These are phyloP conservation scores for Euzophera pinguis DNA, from an alignment of 2,888 invertebrate species.

Conservation along the genomic window DNA sequence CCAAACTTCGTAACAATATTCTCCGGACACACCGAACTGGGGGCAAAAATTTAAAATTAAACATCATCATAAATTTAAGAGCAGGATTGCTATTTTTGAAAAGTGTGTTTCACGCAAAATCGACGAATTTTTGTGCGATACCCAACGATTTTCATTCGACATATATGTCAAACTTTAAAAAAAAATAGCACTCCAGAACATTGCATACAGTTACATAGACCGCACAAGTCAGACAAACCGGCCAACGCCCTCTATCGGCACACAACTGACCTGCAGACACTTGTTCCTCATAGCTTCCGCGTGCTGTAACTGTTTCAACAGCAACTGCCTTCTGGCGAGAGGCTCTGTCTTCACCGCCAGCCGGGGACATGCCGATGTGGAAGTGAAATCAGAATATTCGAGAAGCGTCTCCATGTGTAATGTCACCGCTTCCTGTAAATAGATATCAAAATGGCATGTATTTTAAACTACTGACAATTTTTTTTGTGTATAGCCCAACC, in stretches of 20 bases:
- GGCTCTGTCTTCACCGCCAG: conserved; percentile 39
- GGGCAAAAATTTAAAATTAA: conserved; percentile 17
- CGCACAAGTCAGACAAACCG: no score
- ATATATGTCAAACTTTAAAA: no score
- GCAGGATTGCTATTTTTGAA: no score
- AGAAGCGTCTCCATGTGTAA: conserved; percentile 83
- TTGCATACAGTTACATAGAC: no score
- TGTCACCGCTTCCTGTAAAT: conserved; percentile 74
- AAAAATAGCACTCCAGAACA: no score
- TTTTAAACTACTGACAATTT: no score
- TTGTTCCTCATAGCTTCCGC: conserved; percentile 20
- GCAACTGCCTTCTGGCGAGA: conserved; percentile 56
- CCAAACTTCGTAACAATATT: conserved; percentile 82
- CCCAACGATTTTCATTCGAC: no score
- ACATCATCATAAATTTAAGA: background rate
- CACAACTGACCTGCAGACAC: conserved; percentile 19
- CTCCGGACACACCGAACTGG: conserved; percentile 56
- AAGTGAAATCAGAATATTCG: conserved; percentile 67
- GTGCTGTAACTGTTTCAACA: conserved; percentile 75
- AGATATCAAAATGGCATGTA: no score
- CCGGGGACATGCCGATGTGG: conserved; percentile 47
- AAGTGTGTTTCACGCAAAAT: no score
- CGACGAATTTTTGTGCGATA: no score
- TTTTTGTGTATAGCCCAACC: no score
- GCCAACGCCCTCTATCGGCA: background rate